Percentiles rank a stretch among this genome's conserved stretches.
These are phyloP conservation scores for Danaus plexippus DNA, from an alignment of 1,140 invertebrate genomes.

Conservation along the genomic window DNA sequence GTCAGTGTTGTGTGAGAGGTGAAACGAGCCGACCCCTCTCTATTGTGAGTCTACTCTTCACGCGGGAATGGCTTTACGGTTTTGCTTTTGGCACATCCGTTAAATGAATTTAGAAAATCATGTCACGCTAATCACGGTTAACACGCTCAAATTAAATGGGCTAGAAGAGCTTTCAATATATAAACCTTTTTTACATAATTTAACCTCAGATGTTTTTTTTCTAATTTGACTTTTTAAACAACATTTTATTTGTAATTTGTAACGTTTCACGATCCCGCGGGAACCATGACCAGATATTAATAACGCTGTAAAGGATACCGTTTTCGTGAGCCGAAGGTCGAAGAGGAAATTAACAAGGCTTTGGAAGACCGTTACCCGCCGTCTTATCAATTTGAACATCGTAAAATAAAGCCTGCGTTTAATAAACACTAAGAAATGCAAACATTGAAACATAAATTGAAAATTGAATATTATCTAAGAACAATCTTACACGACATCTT, in stretches of 20 bases:
- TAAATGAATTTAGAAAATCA: too few relatives aligned
- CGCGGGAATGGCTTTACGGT: too few relatives aligned
- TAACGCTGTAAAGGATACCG: constrained; percentile 10
- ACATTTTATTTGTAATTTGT: background rate
- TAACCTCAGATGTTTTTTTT: constrained; percentile 2
- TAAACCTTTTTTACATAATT: constrained; percentile 4
- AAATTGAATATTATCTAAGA: too few relatives aligned
- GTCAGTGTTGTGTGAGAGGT: too few relatives aligned
- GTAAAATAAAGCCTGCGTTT: constrained; percentile 25
- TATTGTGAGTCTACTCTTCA: too few relatives aligned
- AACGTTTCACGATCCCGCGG: constrained; percentile 8
- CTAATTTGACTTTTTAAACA: constrained; percentile 7
- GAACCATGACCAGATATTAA: constrained; percentile 18
- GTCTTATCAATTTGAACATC: constrained; percentile 27
- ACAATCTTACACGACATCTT: too few relatives aligned
- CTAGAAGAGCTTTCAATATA: background rate
- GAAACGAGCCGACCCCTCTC: too few relatives aligned
- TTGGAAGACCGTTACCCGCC: constrained; percentile 11
- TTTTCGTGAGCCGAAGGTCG: background rate
- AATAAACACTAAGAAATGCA: constrained; percentile 16
- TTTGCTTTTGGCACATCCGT: too few relatives aligned
- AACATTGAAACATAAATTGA: too few relatives aligned
- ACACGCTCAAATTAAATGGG: too few relatives aligned
- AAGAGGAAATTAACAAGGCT: constrained; percentile 15
- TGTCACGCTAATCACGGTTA: too few relatives aligned